Evolutionary conservation across 1,140 invertebrate genomes (phyloP).

Genomic region (Drosophila serrata): DNA sequence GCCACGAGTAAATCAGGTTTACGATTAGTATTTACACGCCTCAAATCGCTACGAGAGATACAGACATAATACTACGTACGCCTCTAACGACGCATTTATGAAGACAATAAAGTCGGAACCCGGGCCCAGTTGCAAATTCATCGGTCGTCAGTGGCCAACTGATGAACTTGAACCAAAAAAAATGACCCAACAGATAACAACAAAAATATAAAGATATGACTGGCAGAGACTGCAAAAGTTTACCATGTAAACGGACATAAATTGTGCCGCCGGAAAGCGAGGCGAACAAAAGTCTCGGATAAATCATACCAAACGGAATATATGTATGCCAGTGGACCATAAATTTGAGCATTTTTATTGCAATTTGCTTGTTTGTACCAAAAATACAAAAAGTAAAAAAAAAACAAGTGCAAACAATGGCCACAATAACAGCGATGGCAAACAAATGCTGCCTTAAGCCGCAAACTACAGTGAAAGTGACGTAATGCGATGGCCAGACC

Average conservation of each 20-base stretch:
- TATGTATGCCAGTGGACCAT: slow-evolving; percentile 56
- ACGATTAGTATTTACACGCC: slow-evolving; percentile 29
- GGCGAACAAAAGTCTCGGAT: slow-evolving; percentile 59
- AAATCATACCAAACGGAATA: slow-evolving; percentile 64
- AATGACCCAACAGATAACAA: background rate
- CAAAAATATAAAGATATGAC: background rate
- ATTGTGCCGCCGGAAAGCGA: slow-evolving; percentile 59
- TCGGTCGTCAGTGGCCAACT: slow-evolving; percentile 29
- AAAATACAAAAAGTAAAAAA: too few relatives aligned
- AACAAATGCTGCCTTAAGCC: slow-evolving; percentile 60
- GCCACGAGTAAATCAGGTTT: slow-evolving; percentile 21
- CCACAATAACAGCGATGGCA: slow-evolving; percentile 25
- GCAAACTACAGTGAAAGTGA: slow-evolving; percentile 78
- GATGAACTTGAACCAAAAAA: slow-evolving; percentile 76
- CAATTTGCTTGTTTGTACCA: slow-evolving; percentile 70
- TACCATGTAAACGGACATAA: slow-evolving; percentile 59
- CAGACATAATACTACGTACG: background rate
- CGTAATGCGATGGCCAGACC: slow-evolving; percentile 55
- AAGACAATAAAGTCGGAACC: slow-evolving; percentile 21
- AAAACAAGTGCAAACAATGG: slow-evolving; percentile 65
- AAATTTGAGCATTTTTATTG: slow-evolving; percentile 78
- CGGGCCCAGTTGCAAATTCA: slow-evolving; percentile 29
- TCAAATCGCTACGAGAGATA: slow-evolving; percentile 4
- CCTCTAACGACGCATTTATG: slow-evolving; percentile 34
- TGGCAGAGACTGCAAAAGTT: slow-evolving; percentile 46